phyloP scores from a whole-genome alignment of 2,888 invertebrate species.

The Volucella inanis region DNA sequence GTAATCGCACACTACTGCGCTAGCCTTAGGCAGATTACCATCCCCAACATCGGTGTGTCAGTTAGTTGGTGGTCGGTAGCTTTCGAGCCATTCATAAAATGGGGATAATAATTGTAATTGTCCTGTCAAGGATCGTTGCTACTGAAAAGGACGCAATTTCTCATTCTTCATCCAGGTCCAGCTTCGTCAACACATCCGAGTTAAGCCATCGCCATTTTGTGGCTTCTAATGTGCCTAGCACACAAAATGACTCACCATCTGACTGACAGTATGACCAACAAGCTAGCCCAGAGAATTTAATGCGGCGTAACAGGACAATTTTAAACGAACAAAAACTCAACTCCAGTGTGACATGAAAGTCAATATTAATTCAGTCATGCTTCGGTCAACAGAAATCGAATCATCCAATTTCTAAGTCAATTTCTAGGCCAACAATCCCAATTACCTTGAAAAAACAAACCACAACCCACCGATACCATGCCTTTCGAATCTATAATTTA shows the following conservation, averaged over 20 bases:
- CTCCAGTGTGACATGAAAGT: slow-evolving; percentile 58
- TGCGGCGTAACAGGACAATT: slow-evolving; percentile 28
- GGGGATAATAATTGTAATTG: slow-evolving; percentile 65
- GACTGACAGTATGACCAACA: background rate
- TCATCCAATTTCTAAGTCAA: slow-evolving; percentile 56
- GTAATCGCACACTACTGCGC: slow-evolving; percentile 38
- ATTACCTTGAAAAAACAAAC: slow-evolving; percentile 65
- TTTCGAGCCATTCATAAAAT: slow-evolving; percentile 47
- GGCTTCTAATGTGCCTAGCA: slow-evolving; percentile 1
- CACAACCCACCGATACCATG: slow-evolving; percentile 15
- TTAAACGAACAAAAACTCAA: slow-evolving; percentile 15
- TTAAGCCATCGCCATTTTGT: background rate
- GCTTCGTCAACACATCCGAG: no score
- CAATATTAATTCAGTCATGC: slow-evolving; percentile 61
- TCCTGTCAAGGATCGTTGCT: slow-evolving; percentile 37
- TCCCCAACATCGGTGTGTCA: slow-evolving; percentile 59
- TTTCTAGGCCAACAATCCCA: slow-evolving; percentile 58
- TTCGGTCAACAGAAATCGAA: slow-evolving; percentile 70
- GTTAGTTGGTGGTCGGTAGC: slow-evolving; percentile 40
- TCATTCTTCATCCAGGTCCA: background rate
- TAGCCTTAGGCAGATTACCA: background rate
- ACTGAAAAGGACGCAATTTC: slow-evolving; percentile 13
- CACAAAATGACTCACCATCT: background rate
- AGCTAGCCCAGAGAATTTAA: background rate
- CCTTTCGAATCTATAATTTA: slow-evolving; percentile 55